phyloP scores from a whole-genome alignment of 2,797 vertebrate genomes.

The Neopelma chrysocephalum region DNA sequence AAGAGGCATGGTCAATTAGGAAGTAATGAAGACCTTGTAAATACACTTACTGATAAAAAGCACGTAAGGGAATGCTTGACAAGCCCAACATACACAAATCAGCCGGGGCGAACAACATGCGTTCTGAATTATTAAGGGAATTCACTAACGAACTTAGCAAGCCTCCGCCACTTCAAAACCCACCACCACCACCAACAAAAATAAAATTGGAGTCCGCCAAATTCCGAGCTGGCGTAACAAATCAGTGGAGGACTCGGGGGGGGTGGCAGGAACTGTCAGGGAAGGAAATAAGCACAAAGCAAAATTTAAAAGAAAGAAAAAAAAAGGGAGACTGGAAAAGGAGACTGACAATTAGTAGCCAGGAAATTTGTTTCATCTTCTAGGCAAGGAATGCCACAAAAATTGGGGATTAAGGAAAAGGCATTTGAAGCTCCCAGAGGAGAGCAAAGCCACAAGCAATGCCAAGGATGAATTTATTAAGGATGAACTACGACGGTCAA shows the following conservation, averaged over 20 bases:
- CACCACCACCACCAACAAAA: conserved; percentile 28
- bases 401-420: conserved; percentile 40
- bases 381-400: background rate
- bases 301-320: background rate
- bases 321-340: background rate
- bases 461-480: conserved; percentile 35
- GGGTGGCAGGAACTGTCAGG: background rate
- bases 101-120: conserved; percentile 8
- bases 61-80: conserved; percentile 60
- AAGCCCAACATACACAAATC: conserved; percentile 59
- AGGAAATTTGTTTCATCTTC: conserved; percentile 59
- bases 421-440: conserved; percentile 13
- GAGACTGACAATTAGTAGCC: conserved; percentile 60
- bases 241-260: background rate
- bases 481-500: background rate
- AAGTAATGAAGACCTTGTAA: conserved; percentile 79
- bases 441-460: background rate
- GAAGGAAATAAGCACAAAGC: conserved; percentile 19
- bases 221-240: background rate
- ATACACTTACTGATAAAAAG: conserved; percentile 76
- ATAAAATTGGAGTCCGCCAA: background rate
- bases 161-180: conserved; percentile 25
- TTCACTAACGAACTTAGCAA: background rate
- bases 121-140: conserved; percentile 58
- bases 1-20: conserved; percentile 76